Evolutionary conservation across 2,888 invertebrate species (phyloP), one percentile per base, ranked within the genome.

Genomic region (Melieria crassipennis): DNA sequence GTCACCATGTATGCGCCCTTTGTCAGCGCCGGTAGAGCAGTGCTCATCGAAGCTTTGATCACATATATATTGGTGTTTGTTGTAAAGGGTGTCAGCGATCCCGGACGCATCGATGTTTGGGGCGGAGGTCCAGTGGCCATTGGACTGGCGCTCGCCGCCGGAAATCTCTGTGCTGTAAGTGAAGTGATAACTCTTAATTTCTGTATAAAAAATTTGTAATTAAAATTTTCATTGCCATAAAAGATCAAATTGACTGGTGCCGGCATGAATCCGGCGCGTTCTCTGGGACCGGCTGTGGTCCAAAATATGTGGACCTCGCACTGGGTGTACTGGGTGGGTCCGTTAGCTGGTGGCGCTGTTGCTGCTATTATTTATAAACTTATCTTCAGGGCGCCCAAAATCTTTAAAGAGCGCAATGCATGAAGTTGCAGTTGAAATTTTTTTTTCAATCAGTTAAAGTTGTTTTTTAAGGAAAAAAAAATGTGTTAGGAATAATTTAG

Each of bases 251-350:
- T 90, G 80, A 93, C 95, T 16, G 95, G 96, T 16, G 91, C 95
- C 73, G 95, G 96, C 86, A 96, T 97, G 96, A 97, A 97, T 88
- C 96, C 97, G 0, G 97, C 97, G 0, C 90, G 97, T 76, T 93
- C 94, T 65, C 92, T 97, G 83, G 97, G 97, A 42, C 94, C 95
- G 0, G 94, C 96, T 30, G 91, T 95, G 9, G 91, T 96, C 56
- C 90, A 91, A 87, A 91, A 91, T 65, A 81, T 88, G 69, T 97
- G 94, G 92, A 87, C 88, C 1, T 84, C 93, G 77, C 96, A 97
- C 81, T 97, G 96, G 96, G 90, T 96, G 4, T 96, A 95, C 87
- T 96, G 96, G 96, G 90, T 92, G 57, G 96, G 96, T 4, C 96
- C 96, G 5, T 89, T 94, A 75, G 84, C 90, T 46, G 96, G 96